phyloP scores from a whole-genome alignment of 1,140 invertebrate species.

The Hesperophylax magnus region DNA sequence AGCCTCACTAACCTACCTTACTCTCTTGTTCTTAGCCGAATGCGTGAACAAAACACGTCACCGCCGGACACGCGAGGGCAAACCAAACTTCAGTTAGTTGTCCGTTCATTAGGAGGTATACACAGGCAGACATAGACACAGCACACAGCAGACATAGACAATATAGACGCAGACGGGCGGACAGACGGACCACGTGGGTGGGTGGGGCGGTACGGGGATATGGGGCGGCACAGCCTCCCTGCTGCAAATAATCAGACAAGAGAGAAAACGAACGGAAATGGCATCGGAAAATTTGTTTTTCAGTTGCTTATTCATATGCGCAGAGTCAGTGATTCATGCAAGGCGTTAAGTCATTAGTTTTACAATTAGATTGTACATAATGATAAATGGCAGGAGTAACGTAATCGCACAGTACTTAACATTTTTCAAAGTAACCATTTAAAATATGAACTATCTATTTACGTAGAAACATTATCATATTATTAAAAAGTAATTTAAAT shows the following conservation, averaged over 20 bases:
- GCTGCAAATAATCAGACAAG: slow-evolving; percentile 55
- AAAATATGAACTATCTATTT: no score
- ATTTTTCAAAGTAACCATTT: no score
- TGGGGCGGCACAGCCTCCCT: slow-evolving; percentile 11
- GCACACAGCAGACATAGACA: no score
- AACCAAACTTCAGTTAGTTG: neutral
- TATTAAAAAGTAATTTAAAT: no score
- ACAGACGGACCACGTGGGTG: slow-evolving; percentile 7
- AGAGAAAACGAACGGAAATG: slow-evolving; percentile 41
- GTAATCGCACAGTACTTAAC: no score
- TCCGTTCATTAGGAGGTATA: slow-evolving; percentile 52
- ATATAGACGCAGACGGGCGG: slow-evolving; percentile 17
- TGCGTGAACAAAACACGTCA: slow-evolving; percentile 51
- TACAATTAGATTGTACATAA: no score
- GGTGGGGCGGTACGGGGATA: neutral
- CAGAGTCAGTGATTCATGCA: no score
- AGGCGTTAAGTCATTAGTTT: no score
- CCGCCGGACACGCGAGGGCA: slow-evolving; percentile 43
- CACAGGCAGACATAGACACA: no score
- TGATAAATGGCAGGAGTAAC: no score
- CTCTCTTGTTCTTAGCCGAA: slow-evolving; percentile 37
- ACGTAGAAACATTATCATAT: no score
- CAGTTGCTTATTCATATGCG: neutral
- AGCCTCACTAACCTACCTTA: slow-evolving; percentile 55
- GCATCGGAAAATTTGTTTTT: neutral